Base-by-base conservation (phyloP, 2,888 invertebrate species). In the Caenorhabditis zanzibari region DNA sequence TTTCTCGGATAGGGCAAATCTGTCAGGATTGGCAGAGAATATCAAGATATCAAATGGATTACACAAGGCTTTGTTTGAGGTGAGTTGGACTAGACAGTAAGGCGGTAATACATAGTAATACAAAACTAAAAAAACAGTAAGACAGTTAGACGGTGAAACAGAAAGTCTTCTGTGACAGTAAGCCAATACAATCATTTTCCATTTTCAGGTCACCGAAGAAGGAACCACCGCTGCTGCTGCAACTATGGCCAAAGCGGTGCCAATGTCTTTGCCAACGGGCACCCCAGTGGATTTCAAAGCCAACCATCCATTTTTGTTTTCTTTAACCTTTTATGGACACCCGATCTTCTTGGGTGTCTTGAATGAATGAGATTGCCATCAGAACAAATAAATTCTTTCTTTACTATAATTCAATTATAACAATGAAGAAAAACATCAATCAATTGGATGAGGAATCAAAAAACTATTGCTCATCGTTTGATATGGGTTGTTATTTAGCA, bases 31-130 rank as follows among this genome's bases (percentile, higher is more conserved):
- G 22, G 69, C 84, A 12, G 24, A 76, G n/a, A 59, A 63, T n/a
- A 61, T 92, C 28, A 69, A 83, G 14, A 86, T 92, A 38, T 85
- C 85, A n/a, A 85, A 90, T 16, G 90, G 86, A 41, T 44, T 76
- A n/a, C 90, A 90, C 61, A 90, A 91, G 69, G 89, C 90, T 0
- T 81, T 89, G n/a, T 87, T 90, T 81, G 88, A 90, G 85, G 90
- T 90, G 19, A 79, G 26, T n/a, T n/a, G n/a, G n/a, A n/a, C 7
- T 32, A 32, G 32, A 4, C 7, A 32, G 32, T 32, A 7, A 32
- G 38, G 12, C 10, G 12, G 12, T 38, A 6, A 12, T 6, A 38
- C 10, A 38, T 2, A 10, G 38, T 38, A 12, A 38, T 38, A 12
- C 47, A 47, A n/a, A 47, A 47, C 47, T 47, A 14, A 41, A 14